These are phyloP conservation scores for Stomorhina lunata DNA, from an alignment of 2,888 invertebrate species.

Conservation along the genomic window DNA sequence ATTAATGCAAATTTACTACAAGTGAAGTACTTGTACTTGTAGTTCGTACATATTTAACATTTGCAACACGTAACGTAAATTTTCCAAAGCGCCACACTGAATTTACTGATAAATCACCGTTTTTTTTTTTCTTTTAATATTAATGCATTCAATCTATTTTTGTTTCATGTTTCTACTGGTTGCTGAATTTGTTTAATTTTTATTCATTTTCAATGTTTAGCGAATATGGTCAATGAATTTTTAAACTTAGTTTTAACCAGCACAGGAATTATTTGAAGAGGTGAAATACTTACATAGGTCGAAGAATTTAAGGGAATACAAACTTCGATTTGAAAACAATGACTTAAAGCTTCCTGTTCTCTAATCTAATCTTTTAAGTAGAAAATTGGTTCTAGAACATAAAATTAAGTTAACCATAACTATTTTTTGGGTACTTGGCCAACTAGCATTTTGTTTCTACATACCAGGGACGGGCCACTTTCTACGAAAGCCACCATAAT, in stretches of 20 bases:
- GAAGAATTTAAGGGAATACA: background rate
- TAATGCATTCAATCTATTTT: no score
- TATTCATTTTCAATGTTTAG: slow-evolving; percentile 4
- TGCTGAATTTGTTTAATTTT: background rate
- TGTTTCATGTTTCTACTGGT: background rate
- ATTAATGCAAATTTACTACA: slow-evolving; percentile 75
- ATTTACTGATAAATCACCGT: slow-evolving; percentile 44
- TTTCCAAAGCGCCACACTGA: slow-evolving; percentile 63
- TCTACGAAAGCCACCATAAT: no score
- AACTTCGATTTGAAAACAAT: no score
- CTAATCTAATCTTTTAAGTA: no score
- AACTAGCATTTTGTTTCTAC: no score
- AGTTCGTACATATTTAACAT: slow-evolving; percentile 71
- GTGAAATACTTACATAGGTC: background rate
- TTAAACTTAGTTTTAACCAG: no score
- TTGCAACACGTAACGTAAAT: slow-evolving; percentile 74
- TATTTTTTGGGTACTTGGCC: no score
- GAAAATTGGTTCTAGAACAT: no score
- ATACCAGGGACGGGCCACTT: no score
- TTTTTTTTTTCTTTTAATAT: background rate
- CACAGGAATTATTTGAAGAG: background rate
- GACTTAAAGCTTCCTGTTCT: no score
- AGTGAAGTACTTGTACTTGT: slow-evolving; percentile 68
- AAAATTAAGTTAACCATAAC: no score
- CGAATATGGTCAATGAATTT: background rate